Conservation (phyloP, 1,140 invertebrate species). For the Orius insidiosus region DNA sequence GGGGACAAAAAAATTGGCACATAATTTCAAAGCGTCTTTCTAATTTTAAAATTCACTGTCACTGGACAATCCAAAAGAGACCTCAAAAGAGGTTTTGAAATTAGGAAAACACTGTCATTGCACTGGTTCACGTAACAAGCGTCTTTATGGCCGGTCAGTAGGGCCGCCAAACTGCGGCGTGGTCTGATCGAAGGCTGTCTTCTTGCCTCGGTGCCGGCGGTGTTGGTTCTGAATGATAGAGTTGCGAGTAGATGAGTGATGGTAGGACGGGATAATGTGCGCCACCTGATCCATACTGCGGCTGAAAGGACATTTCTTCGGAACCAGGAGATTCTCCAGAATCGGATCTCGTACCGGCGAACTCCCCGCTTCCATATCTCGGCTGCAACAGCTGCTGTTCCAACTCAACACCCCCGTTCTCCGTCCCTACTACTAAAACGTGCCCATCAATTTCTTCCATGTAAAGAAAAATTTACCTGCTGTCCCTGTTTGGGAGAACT, state of each 20-base stretch:
- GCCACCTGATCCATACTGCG: constrained; percentile 26
- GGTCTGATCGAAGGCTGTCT: constrained; percentile 15
- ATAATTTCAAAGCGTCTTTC: background rate
- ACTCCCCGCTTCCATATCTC: constrained; percentile 21
- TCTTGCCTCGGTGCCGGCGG: constrained; percentile 13
- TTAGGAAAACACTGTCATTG: background rate
- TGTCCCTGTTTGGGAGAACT: constrained; percentile 29
- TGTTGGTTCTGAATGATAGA: constrained; percentile 43
- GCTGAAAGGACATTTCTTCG: constrained; percentile 9
- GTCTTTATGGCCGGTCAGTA: constrained; percentile 17
- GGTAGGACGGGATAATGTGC: constrained; percentile 37
- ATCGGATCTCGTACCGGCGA: constrained; percentile 29
- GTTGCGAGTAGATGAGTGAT: constrained; percentile 62
- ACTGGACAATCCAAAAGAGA: too few relatives aligned
- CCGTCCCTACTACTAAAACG: constrained; percentile 57
- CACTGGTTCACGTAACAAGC: constrained; percentile 1
- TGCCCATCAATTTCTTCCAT: constrained; percentile 1
- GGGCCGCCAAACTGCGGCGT: constrained; percentile 21
- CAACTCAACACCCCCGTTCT: constrained; percentile 26
- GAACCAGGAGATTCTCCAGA: constrained; percentile 17
- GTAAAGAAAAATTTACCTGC: constrained; percentile 21
- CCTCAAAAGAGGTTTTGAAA: background rate
- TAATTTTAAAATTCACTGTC: too few relatives aligned
- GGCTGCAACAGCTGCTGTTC: constrained; percentile 50
- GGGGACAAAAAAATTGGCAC: constrained; percentile 6